Evolutionary conservation across 2,888 invertebrate species (phyloP), one percentile per base, ranked within the genome.

Genomic region (Ornithoptera priamus): DNA sequence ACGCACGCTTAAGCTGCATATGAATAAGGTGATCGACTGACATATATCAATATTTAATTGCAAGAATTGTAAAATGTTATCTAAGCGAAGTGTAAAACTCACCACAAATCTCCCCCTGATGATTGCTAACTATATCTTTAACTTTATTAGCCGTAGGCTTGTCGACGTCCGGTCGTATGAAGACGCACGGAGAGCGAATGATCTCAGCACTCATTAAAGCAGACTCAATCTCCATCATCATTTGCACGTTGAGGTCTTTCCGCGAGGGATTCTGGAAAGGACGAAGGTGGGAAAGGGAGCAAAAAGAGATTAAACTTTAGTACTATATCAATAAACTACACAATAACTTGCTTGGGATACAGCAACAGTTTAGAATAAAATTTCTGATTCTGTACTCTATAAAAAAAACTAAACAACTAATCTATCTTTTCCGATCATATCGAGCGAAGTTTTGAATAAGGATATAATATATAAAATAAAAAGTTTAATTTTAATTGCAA

Each of bases 181-280:
- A 98, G 69, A 98, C 95, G 75, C 94, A 94, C 0, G 98, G 98
- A 76, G 96, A 94, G 39, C 94, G 93, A 78, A 97, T 94, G 75
- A 96, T 94, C 85, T 97, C 97, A 68, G 96, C 96, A 77, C 96
- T 95, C 30, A 97, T 93, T 68, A 99, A 89, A 0, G 96, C 94
- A 74, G 97, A 96, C 83, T 98, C 97, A 70, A 97, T 97, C 73
- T 96, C 96, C 93, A 97, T 95, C 86, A 98, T 96, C 96, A 99
- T 96, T 85, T 99, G 99, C 71, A 98, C 95, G 81, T 98, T 97
- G 74, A 97, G 94, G 83, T 99, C 99, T 89, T 97, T 96, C 53
- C 97, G 95, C 2, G 97, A 96, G 1, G 98, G 97, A 78, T 97
- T 97, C 95, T 97, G 94, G 71, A 95, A 95, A 85, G 78, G 90